Percentiles rank a stretch among this genome's conserved stretches.
Evolutionary conservation across 2,888 invertebrate species (phyloP).

Genomic region (Tetrapedia diversipes): DNA sequence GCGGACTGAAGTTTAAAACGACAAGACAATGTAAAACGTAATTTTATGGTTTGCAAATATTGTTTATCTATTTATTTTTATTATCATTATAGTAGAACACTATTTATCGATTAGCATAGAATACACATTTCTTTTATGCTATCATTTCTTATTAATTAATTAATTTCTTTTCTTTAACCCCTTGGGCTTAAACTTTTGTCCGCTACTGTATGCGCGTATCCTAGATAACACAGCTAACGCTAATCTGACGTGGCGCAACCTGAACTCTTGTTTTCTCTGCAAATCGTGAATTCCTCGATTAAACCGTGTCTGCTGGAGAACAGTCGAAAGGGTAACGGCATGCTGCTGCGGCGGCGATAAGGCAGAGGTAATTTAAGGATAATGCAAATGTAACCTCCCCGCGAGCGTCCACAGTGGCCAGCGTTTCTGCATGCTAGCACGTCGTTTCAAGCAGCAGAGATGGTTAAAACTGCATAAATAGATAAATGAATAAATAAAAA

Average conservation of each 20-base stretch:
- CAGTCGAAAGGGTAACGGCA: background rate
- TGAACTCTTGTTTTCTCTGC: background rate
- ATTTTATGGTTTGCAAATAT: too few relatives aligned
- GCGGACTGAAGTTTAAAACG: too few relatives aligned
- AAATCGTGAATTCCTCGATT: conserved; percentile 1
- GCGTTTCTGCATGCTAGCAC: background rate
- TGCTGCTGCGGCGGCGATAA: conserved; percentile 12
- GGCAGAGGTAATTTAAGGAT: conserved; percentile 11
- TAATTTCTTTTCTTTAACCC: too few relatives aligned
- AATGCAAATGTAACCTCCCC: conserved; percentile 15
- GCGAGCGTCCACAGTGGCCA: background rate
- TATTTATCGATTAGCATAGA: too few relatives aligned
- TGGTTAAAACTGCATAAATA: too few relatives aligned
- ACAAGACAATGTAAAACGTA: too few relatives aligned
- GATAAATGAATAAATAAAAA: too few relatives aligned
- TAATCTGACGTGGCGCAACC: background rate
- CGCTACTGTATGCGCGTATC: background rate
- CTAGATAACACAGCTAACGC: background rate
- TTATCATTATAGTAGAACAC: too few relatives aligned
- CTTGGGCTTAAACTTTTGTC: too few relatives aligned
- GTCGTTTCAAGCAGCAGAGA: background rate
- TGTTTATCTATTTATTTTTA: too few relatives aligned
- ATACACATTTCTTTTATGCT: too few relatives aligned
- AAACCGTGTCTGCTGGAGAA: background rate
- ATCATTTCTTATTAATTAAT: too few relatives aligned